Evolutionary conservation across 2,797 vertebrate species (phyloP), one percentile per base, ranked within the genome.

Genomic region (Salmo trutta): DNA sequence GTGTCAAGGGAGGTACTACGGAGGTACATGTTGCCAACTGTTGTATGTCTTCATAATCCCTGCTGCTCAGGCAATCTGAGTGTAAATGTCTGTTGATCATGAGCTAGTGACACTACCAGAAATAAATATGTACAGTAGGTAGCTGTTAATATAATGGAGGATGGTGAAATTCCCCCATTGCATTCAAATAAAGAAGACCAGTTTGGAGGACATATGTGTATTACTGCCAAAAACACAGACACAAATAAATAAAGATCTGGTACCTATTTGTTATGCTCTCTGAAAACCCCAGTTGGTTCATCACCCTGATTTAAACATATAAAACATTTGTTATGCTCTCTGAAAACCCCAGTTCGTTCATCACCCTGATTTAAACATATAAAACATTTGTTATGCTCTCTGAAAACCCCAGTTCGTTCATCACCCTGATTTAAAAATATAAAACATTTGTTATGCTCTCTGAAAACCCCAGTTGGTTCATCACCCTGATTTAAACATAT

Each of bases 1-100:
- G 75, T 89, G 90, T 90, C 88, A 77, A 84, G 82, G 76, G 87
- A 88, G 81, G 79, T 71, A 80, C 78, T n/a, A 81, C 77, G 78
- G 78, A 24, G 24, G 24, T 24, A 78, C 75, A 77, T 56, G 73
- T 77, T 83, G 84, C 87, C 88, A 91, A 72, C 81, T 81, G 54
- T 89, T 41, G 91, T 84, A 83, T 71, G 19, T 82, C 81, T 87
- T 86, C 86, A 81, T 86, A 85, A 77, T 87, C 83, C 53, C 3
- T 84, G 83, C 81, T 82, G 5, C 69, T 74, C 2, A 21, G 6
- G 53, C 68, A 79, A 82, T 81, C 73, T 69, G 47, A 73, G 24
- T 74, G 73, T 81, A 82, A 77, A 85, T 75, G 79, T 71, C 54
- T 56, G 54, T 56, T 5, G 54, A 56, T 29, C 62, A 65, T 24